Evolutionary conservation across 2,888 invertebrate species (phyloP).

Genomic region (Macaria liturata): DNA sequence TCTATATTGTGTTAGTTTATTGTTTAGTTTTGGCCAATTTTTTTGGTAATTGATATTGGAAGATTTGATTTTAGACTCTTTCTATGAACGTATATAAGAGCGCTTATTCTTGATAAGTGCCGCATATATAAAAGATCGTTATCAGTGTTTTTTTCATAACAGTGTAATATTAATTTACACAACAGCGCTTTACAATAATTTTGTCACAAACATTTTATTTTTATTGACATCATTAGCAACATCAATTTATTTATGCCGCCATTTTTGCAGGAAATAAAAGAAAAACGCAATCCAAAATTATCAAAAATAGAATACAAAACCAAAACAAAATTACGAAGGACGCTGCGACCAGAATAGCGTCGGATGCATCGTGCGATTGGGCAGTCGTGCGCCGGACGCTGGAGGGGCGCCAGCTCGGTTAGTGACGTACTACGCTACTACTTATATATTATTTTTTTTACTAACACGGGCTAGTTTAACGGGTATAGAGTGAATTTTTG

Average conservation of each 20-base stretch:
- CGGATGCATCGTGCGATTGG: conserved; percentile 67
- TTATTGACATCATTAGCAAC: too few relatives aligned
- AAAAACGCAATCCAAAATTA: conserved; percentile 41
- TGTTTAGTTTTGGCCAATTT: too few relatives aligned
- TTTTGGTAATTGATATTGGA: too few relatives aligned
- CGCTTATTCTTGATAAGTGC: too few relatives aligned
- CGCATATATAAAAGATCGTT: too few relatives aligned
- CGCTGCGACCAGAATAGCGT: conserved; percentile 62
- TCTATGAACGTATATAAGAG: too few relatives aligned
- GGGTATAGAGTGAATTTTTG: conserved; percentile 49
- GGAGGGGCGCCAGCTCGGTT: conserved; percentile 58
- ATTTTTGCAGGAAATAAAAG: conserved; percentile 36
- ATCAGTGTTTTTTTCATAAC: too few relatives aligned
- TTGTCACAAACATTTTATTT: neutral
- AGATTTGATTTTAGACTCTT: too few relatives aligned
- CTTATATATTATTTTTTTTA: conserved; percentile 23
- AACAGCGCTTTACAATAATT: conserved; percentile 10
- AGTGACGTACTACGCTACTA: conserved; percentile 41
- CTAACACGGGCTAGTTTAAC: conserved; percentile 21
- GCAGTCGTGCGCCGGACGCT: conserved; percentile 48
- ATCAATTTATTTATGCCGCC: neutral
- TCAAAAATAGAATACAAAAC: conserved; percentile 56
- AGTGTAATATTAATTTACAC: too few relatives aligned
- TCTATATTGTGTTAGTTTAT: too few relatives aligned
- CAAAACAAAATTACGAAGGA: conserved; percentile 68